Evolutionary conservation across 1,140 invertebrate species (phyloP), one percentile per base, ranked within the genome.

Genomic region (Reticulitermes speratus): DNA sequence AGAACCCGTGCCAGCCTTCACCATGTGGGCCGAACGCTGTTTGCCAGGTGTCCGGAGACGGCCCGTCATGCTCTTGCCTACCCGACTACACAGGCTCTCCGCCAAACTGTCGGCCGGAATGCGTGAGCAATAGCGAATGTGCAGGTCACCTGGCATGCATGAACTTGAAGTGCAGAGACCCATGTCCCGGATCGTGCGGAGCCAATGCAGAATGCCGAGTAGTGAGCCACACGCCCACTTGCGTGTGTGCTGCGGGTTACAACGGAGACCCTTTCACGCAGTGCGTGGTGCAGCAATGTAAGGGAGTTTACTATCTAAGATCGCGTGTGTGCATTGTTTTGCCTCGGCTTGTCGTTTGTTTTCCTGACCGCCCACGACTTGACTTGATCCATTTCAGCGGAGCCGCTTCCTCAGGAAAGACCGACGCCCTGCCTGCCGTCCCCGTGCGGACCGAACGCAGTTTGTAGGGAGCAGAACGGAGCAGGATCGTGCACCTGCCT

Each of bases 401-500:
- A 82, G 59, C 38, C 25, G 48, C 21, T 89, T 87, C 82, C 90
- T 83, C 89, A 92, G 89, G 89, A 90, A 83, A 88, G 89, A 85
- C 89, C 91, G 86, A 91, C 92, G 88, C 93, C 94, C 48, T 95
- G 94, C 88, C 89, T 90, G 25, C 92, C 92, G n/a, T 94, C 93
- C 95, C 94, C 95, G 44, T 96, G 95, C 89, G 95, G 95, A 82
- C 91, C 93, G 82, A 95, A 95, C 89, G 94, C 94, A 44, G 90
- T 94, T 45, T 95, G 95, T 88, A 92, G 92, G 88, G 93, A 94
- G 89, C 91, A 91, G 87, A 93, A 94, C 87, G 92, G 92, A 84
- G 92, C 92, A 44, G 94, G 94, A 14, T 91, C 94, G 38, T 97
- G 96, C 88, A 92, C 92, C 30, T 97, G 96, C 90, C 90, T 94